These are phyloP conservation scores for Bombylius discolor DNA, from an alignment of 2,888 invertebrate species.

Conservation along the genomic window DNA sequence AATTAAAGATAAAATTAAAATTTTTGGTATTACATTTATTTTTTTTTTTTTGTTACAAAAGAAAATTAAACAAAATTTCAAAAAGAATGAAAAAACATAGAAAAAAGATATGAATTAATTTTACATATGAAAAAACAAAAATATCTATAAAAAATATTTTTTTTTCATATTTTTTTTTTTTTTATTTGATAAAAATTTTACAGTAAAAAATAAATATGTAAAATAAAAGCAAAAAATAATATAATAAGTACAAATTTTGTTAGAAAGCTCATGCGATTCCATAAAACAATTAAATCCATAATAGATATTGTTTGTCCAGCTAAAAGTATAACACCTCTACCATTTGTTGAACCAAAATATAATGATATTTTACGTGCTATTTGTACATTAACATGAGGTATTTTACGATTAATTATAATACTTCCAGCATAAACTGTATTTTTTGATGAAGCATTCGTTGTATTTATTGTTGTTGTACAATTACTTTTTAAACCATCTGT, in stretches of 20 bases:
- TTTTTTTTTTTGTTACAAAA: too few relatives aligned
- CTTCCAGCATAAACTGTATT: slow-evolving; percentile 22
- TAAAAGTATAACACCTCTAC: slow-evolving; percentile 16
- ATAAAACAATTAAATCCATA: slow-evolving; percentile 17
- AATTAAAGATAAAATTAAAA: too few relatives aligned
- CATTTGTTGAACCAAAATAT: slow-evolving; percentile 13
- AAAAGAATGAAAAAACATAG: too few relatives aligned
- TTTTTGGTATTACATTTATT: too few relatives aligned
- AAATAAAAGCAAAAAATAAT: slow-evolving; percentile 14
- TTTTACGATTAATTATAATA: slow-evolving; percentile 22
- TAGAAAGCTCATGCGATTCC: slow-evolving; percentile 18
- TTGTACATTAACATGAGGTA: slow-evolving; percentile 22
- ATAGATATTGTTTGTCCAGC: slow-evolving; percentile 21
- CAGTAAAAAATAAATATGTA: background rate
- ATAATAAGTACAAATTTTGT: slow-evolving; percentile 17
- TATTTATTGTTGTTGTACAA: background rate
- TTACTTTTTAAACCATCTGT: background rate
- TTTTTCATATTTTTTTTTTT: too few relatives aligned
- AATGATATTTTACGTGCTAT: slow-evolving; percentile 21
- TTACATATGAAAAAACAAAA: too few relatives aligned
- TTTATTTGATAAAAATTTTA: background rate
- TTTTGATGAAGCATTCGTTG: background rate
- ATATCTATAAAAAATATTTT: too few relatives aligned
- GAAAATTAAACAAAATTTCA: too few relatives aligned
- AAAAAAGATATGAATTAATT: too few relatives aligned